These are phyloP conservation scores for Pachliopta kotzebuea DNA, from an alignment of 2,888 invertebrate species.

Conservation along the genomic window DNA sequence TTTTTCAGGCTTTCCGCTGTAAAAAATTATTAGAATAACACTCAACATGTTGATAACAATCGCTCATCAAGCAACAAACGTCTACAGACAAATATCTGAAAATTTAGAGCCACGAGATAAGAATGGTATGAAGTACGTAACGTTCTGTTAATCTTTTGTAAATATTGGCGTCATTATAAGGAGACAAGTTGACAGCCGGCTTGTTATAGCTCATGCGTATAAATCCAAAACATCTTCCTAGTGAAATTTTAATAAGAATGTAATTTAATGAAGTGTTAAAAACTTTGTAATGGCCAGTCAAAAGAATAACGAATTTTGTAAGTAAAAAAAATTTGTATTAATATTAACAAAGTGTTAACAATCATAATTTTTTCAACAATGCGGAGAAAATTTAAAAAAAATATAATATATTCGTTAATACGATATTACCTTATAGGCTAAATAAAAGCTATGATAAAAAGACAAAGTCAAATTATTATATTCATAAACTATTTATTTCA, in stretches of 20 bases:
- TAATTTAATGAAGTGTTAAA: slow-evolving; percentile 11
- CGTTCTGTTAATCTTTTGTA: slow-evolving; percentile 63
- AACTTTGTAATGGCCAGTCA: slow-evolving; percentile 38
- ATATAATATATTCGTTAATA: too few species aligned
- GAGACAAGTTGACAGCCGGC: slow-evolving; percentile 44
- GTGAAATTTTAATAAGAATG: slow-evolving; percentile 17
- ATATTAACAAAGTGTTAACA: too few species aligned
- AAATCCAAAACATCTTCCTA: slow-evolving; percentile 7
- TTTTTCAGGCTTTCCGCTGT: neutral
- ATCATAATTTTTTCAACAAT: too few species aligned
- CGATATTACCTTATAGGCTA: too few species aligned
- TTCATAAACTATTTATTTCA: too few species aligned
- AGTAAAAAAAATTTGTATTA: slow-evolving; percentile 42
- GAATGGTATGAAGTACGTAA: slow-evolving; percentile 47
- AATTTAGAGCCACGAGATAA: slow-evolving; percentile 55
- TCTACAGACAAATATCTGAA: slow-evolving; percentile 39
- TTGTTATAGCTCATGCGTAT: slow-evolving; percentile 22
- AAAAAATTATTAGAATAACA: slow-evolving; percentile 5
- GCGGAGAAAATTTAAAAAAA: too few species aligned
- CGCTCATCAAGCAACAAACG: slow-evolving; percentile 23
- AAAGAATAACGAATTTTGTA: slow-evolving; percentile 70
- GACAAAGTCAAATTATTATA: too few species aligned
- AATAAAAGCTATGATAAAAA: too few species aligned
- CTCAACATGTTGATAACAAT: slow-evolving; percentile 16
- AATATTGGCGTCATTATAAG: slow-evolving; percentile 60